Percentiles rank a stretch among this genome's conserved stretches.
Conservation (phyloP, 2,113 vertebrate genomes). For the Casuarius casuarius region DNA sequence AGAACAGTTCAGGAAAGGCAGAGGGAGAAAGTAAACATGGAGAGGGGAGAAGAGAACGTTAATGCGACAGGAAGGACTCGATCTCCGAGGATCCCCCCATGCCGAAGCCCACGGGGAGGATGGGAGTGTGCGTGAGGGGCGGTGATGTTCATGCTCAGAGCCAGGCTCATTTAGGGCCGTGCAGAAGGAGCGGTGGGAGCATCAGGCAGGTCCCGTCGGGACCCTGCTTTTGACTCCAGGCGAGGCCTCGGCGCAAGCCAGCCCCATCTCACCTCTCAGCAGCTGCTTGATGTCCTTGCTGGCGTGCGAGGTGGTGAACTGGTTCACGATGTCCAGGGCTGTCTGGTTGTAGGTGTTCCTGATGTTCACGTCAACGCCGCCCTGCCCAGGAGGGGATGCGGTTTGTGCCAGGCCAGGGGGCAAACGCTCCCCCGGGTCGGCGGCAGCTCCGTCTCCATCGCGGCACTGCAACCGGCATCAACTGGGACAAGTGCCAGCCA, state of each 20-base stretch:
- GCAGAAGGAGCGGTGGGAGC: neutral
- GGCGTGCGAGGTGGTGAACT: slow-evolving; percentile 97
- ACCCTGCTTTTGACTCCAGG: neutral
- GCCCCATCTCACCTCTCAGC: slow-evolving; percentile 84
- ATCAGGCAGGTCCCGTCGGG: too few relatives aligned
- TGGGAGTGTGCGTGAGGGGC: rapidly evolving
- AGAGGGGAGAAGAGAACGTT: neutral
- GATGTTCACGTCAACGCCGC: slow-evolving; percentile 92
- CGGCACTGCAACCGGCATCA: too few relatives aligned
- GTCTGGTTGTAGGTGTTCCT: slow-evolving; percentile 98
- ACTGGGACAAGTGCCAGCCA: neutral
- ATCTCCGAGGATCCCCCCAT: too few relatives aligned
- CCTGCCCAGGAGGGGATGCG: slow-evolving; percentile 61
- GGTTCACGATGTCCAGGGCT: slow-evolving; percentile 96
- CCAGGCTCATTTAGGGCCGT: neutral
- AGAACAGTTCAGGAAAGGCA: neutral
- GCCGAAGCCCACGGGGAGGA: neutral
- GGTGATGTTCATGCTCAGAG: neutral
- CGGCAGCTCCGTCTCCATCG: too few relatives aligned
- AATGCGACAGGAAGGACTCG: neutral
- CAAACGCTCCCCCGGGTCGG: too few relatives aligned
- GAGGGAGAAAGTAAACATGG: neutral
- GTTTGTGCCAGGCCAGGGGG: neutral
- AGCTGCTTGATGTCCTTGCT: slow-evolving; percentile 98
- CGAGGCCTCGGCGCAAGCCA: rapidly evolving